phyloP scores from a whole-genome alignment of 1,140 invertebrate genomes.

The Notospermus geniculatus region DNA sequence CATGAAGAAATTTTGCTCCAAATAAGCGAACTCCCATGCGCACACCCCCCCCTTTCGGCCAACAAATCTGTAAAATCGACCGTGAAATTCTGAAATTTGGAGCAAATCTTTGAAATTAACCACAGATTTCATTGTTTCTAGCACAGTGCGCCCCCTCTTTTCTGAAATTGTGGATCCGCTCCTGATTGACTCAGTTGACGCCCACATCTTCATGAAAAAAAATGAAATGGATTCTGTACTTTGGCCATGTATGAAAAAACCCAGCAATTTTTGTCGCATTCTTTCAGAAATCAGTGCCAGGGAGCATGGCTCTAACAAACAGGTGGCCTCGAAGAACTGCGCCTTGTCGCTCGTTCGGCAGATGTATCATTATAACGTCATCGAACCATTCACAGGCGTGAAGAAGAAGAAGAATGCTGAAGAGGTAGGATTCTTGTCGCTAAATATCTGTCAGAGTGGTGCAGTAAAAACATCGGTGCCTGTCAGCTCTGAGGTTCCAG shows the following conservation, averaged over 20 bases:
- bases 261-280: not conserved
- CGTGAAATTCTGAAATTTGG: conserved; percentile 2
- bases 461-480: too few species aligned
- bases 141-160: too few species aligned
- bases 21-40: too few species aligned
- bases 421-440: conserved; percentile 62
- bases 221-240: not conserved
- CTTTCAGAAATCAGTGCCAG: conserved; percentile 69
- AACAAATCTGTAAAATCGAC: too few species aligned
- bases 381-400: conserved; percentile 83
- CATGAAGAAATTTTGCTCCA: too few species aligned
- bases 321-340: conserved; percentile 93
- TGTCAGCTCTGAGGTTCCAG: not conserved
- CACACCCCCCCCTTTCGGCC: too few species aligned
- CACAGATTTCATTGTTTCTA: too few species aligned
- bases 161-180: too few species aligned
- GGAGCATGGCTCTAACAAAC: conserved; percentile 94
- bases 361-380: conserved; percentile 89
- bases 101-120: too few species aligned
- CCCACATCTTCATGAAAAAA: too few species aligned
- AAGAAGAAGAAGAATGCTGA: conserved; percentile 81
- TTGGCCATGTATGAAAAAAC: not conserved
- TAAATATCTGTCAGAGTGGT: too few species aligned
- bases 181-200: too few species aligned
- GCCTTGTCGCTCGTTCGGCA: conserved; percentile 92